Conservation (phyloP, 1,140 invertebrate species). For the Cherax destructor region DNA sequence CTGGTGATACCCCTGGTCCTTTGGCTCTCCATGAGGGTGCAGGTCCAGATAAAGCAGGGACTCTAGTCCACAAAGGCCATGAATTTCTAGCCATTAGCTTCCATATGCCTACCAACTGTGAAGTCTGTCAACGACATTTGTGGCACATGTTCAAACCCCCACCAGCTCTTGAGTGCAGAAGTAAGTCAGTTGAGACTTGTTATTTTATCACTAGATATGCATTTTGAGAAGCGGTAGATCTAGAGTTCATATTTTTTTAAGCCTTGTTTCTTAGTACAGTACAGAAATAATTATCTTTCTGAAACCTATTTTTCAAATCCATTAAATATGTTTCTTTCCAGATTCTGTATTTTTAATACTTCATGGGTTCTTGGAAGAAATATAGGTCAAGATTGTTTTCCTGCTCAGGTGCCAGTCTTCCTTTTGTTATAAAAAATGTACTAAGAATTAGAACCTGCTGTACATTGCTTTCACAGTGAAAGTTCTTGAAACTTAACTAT, state of each 20-base stretch:
- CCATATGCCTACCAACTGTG: constrained; percentile 98
- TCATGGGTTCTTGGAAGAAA: too few relatives aligned
- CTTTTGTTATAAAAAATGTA: too few relatives aligned
- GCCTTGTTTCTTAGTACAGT: too few relatives aligned
- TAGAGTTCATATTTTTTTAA: not conserved
- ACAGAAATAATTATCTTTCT: too few relatives aligned
- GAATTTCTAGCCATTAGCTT: constrained; percentile 97
- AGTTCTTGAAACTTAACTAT: too few relatives aligned
- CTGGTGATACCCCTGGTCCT: constrained; percentile 70
- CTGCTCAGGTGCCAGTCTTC: too few relatives aligned
- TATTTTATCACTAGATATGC: not conserved
- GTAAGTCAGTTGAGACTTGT: constrained; percentile 78
- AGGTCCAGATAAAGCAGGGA: constrained; percentile 83
- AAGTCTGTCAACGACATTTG: constrained; percentile 96
- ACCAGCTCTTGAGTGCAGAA: constrained; percentile 95
- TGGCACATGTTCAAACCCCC: constrained; percentile 98
- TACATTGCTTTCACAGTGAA: too few relatives aligned
- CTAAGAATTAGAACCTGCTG: too few relatives aligned
- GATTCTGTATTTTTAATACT: too few relatives aligned
- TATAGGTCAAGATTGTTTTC: too few relatives aligned
- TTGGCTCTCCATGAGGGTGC: constrained; percentile 75
- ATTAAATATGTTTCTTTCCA: too few relatives aligned
- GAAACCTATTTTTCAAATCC: too few relatives aligned
- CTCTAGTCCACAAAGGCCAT: constrained; percentile 93
- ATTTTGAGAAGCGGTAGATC: not conserved